Conservation (phyloP, 2,113 vertebrate species). For the Xiphias gladius region DNA sequence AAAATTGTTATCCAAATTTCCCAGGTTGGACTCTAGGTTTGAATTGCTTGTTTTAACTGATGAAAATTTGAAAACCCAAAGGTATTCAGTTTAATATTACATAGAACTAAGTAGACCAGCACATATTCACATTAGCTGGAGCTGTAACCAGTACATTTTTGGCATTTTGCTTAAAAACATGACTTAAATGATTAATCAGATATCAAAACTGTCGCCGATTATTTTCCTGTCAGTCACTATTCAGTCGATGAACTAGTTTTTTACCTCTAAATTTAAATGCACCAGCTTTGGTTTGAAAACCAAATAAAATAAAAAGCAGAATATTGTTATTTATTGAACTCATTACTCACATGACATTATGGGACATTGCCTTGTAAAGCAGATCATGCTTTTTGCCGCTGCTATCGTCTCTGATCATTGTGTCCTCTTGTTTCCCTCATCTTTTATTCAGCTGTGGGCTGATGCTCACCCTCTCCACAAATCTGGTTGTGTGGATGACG, state of each 20-base stretch:
- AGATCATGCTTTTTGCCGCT: not conserved
- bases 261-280: not conserved
- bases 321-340: not conserved
- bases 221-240: no score
- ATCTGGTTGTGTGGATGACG: constrained; percentile 93
- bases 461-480: constrained; percentile 93
- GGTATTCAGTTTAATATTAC: not conserved
- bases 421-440: not conserved
- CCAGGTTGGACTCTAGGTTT: not conserved
- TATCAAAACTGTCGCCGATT: no score
- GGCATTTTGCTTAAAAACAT: not conserved
- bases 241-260: not conserved
- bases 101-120: not conserved
- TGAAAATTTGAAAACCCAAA: not conserved
- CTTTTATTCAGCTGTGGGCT: constrained; percentile 88
- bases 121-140: not conserved
- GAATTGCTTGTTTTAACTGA: not conserved
- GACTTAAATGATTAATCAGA: no score
- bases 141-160: not conserved
- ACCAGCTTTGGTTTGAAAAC: not conserved
- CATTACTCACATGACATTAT: not conserved
- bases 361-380: not conserved
- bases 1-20: not conserved
- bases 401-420: not conserved
- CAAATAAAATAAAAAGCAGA: not conserved